Base-by-base conservation (phyloP, 2,113 vertebrate genomes). In the Pteropus alecto region DNA sequence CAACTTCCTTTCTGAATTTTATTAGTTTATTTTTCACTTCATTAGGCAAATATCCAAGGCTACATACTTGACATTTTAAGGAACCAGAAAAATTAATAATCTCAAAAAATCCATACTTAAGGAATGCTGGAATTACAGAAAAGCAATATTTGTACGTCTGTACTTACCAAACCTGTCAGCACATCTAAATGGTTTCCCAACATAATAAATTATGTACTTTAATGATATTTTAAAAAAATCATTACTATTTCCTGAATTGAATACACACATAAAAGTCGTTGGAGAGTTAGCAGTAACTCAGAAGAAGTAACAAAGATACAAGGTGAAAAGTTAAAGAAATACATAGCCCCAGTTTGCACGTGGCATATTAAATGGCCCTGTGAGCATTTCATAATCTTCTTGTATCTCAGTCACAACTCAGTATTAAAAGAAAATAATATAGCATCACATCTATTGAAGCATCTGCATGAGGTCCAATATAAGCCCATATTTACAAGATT, bases 171-270 rank as follows among this genome's bases (percentile, higher is more conserved):
- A 76, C 11, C 54, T 81, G 41, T 82, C 77, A 93, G 89, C 77
- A 86, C 5, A 94, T 74, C 46, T 24, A 68, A 95, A 43, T 51
- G 65, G n/a, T 46, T 88, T 67, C 43, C 41, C 56, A 76, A 73
- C 46, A 91, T 41, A 33, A 67, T 77, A 82, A 92, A 84, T 54
- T 22, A 90, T 12, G 8, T n/a, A 61, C 61, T 71, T 73, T 56
- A 82, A 68, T 60, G 41, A 96, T 92, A 58, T 21, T 12, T 76
- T 51, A 16, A 16, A 5, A 48, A 51, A 51, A 51, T 12, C 24
- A 46, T 88, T 90, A 74, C 6, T 54, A 94, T 24, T 88, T 94
- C 24, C 79, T 92, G 58, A 92, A 90, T 86, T 83, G 82, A 96
- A 71, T 33, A 18, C 46, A 96, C 85, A 6, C 38, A 82, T 56